These are phyloP conservation scores for Sebastes oblongus DNA, from an alignment of 2,797 vertebrate species.

Conservation along the genomic window DNA sequence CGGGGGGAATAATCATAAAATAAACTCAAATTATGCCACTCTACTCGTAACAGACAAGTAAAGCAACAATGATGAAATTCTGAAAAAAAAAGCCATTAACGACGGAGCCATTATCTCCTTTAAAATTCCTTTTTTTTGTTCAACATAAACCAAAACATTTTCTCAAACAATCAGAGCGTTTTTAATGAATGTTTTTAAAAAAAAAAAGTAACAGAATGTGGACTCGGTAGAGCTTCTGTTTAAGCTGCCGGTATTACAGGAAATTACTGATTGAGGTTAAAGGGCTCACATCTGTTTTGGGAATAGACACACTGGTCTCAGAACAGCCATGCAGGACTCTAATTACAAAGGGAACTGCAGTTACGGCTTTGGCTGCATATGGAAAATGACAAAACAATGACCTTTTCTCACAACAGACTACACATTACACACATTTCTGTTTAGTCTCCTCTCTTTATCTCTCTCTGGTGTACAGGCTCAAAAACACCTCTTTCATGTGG, in stretches of 20 bases:
- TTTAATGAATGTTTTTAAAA: conserved; percentile 38
- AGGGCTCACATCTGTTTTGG: conserved; percentile 52
- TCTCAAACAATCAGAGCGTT: conserved; percentile 47
- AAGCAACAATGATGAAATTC: conserved; percentile 61
- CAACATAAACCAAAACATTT: conserved; percentile 61
- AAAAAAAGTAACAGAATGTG: not conserved
- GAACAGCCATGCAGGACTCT: conserved; percentile 1
- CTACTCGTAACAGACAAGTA: conserved; percentile 50
- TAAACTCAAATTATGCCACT: conserved; percentile 66
- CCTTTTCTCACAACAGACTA: conserved; percentile 14
- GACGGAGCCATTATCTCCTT: conserved; percentile 50
- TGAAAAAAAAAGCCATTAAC: conserved; percentile 49
- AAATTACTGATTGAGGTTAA: conserved; percentile 54
- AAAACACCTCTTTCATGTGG: not conserved
- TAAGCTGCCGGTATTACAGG: conserved; percentile 27
- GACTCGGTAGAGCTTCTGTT: conserved; percentile 17
- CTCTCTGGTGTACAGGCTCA: not conserved
- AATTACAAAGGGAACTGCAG: conserved; percentile 28
- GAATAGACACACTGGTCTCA: conserved; percentile 23
- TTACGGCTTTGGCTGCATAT: not conserved
- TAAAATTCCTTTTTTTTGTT: conserved; percentile 59
- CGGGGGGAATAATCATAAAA: conserved; percentile 41
- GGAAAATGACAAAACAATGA: conserved; percentile 25
- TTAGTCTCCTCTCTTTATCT: not conserved
- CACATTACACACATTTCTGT: not conserved